These are phyloP conservation scores for Tragelaphus eurycerus DNA, from an alignment of 2,797 vertebrate species.

Conservation along the genomic window DNA sequence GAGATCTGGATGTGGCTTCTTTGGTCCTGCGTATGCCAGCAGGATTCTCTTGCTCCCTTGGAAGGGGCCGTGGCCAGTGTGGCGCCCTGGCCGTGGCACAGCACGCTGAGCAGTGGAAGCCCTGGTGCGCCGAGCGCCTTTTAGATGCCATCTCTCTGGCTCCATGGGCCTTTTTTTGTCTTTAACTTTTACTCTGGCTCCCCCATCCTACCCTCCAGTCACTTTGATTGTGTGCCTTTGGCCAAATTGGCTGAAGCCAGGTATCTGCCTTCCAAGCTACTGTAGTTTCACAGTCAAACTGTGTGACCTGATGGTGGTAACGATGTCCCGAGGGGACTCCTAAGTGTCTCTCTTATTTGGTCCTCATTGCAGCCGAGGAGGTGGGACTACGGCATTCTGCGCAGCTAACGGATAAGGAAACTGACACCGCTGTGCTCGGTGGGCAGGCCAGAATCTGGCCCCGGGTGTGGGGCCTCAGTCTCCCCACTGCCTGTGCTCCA, in stretches of 20 bases:
- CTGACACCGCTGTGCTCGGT: background rate
- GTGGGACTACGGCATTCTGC: background rate
- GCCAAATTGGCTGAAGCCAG: background rate
- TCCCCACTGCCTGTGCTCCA: background rate
- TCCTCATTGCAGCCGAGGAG: background rate
- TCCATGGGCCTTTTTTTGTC: background rate
- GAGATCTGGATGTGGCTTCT: background rate
- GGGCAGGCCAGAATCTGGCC: background rate
- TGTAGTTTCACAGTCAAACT: background rate
- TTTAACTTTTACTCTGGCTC: background rate
- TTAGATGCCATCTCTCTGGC: background rate
- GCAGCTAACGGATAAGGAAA: background rate
- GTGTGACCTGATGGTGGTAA: background rate
- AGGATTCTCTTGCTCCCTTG: background rate
- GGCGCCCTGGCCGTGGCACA: background rate
- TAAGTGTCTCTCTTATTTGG: background rate
- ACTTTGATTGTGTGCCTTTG: background rate
- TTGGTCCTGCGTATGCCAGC: no score
- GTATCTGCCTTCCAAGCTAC: background rate
- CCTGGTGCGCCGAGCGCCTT: rapidly evolving
- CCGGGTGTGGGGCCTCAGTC: background rate
- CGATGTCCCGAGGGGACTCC: background rate
- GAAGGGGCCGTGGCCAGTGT: background rate
- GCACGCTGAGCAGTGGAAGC: no score
- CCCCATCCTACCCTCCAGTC: background rate